Evolutionary conservation across 1,140 invertebrate species (phyloP), one percentile per base, ranked within the genome.

Genomic region (Bicyclus anynana): DNA sequence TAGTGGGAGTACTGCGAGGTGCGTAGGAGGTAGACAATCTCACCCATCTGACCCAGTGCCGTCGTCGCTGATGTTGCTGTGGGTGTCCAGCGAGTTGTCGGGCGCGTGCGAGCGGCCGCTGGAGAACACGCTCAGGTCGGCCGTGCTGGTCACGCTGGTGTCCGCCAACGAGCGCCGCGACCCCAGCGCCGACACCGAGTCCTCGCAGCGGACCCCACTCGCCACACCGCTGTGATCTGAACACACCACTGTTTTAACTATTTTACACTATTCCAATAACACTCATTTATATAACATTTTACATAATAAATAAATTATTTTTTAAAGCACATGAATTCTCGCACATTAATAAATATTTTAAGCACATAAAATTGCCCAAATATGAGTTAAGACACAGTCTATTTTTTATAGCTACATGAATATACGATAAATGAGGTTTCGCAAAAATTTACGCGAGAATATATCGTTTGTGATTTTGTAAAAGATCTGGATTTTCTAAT

Each of bases 141-240:
- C 94, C 2, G 94, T 95, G 9, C 95, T 96, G 0, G 94, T 96
- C 14, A 95, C 93, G 51, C 94, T 95, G 2, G 95, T 96, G 65
- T 95, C 94, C 10, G 94, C 94, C 27, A 96, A 89, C 20, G 94
- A 96, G 16, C 93, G 91, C 52, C 94, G 87, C 4, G 94, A 95
- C 16, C 93, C 93, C 52, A 84, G 61, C 29, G 74, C 80, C 2
- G 86, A 89, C 16, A 78, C 77, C n/a, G 83, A 87, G 55, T 89
- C 85, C 67, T 89, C 86, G 50, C 81, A 85, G 5, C 82, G 71
- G 17, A 69, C 74, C 5, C 74, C 80, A 26, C 68, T 71, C 44
- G 80, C 80, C 18, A 77, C 71, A 9, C 80, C 80, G 53, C 82
- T 85, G 65, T 87, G 81, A 63, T 87, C 84, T 87, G 68, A 12